Evolutionary conservation across 2,888 invertebrate genomes (phyloP).

Genomic region (Drosophila diplacantha): DNA sequence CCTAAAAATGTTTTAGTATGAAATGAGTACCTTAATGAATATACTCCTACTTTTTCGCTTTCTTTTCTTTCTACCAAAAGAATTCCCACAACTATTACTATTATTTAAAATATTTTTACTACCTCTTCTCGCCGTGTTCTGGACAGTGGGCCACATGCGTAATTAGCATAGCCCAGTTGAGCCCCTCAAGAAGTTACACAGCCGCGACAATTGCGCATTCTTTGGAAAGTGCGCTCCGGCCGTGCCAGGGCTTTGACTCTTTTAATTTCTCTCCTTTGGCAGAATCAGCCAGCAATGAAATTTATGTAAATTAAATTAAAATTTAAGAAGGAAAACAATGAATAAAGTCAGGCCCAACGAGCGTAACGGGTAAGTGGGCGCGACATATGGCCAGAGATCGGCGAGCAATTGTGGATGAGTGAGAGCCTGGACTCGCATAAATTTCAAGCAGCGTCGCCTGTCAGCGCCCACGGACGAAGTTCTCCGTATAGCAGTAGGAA

Average conservation of each 20-base stretch:
- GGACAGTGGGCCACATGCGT: slow-evolving; percentile 21
- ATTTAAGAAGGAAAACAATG: slow-evolving; percentile 49
- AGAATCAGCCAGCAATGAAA: slow-evolving; percentile 64
- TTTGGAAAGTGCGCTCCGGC: slow-evolving; percentile 16
- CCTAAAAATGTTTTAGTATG: neutral
- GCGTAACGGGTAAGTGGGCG: slow-evolving; percentile 63
- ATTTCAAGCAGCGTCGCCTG: slow-evolving; percentile 53
- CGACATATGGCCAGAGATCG: slow-evolving; percentile 53
- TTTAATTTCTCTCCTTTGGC: slow-evolving; percentile 25
- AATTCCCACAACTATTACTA: neutral
- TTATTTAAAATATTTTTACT: neutral
- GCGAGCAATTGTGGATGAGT: slow-evolving; percentile 40
- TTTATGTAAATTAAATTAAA: slow-evolving; percentile 73
- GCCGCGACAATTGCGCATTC: slow-evolving; percentile 53
- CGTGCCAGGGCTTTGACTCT: slow-evolving; percentile 14
- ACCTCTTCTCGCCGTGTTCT: neutral
- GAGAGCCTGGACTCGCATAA: slow-evolving; percentile 50
- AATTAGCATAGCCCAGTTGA: slow-evolving; percentile 61
- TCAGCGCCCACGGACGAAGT: slow-evolving; percentile 45
- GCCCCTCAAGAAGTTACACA: slow-evolving; percentile 29
- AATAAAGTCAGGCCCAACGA: slow-evolving; percentile 59
- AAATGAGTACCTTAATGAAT: no score
- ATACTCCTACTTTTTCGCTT: neutral
- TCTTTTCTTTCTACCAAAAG: neutral
- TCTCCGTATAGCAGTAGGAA: slow-evolving; percentile 2